Evolutionary conservation across 2,888 invertebrate genomes (phyloP), one percentile per base, ranked within the genome.

Genomic region (Acanthoscelides obtectus): DNA sequence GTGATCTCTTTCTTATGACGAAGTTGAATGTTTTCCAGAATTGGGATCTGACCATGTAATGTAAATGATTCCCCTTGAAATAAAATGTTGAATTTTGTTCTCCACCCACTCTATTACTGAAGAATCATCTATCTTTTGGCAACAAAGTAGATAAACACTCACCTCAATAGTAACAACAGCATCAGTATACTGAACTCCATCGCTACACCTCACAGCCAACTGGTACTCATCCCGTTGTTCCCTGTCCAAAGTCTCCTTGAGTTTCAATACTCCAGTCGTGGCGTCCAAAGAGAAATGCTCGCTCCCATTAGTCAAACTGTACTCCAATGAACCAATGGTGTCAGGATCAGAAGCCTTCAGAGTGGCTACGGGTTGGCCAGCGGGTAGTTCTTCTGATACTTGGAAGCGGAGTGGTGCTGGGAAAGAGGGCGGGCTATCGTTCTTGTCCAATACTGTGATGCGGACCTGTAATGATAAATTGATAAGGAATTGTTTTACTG

Each of bases 381-480:
- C 92, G 64, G 94, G 92, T 73, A 95, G 88, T 83, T 96, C 96
- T 84, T 97, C 96, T 0, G 95, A 95, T 0, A 96, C 92, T 71
- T 90, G 88, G 84, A 92, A 94, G 69, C 89, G 89, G 79, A 92
- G 87, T 20, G 92, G 92, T 63, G 92, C 90, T 75, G 92, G 90
- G 88, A 96, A 95, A 71, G 92, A 90, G 2, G 98, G 98, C n/a
- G 97, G 96, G 81, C 95, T 96, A 88, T 98, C 98, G 85, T 98
- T 98, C 86, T 93, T 94, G 87, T 98, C 98, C 84, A 94, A 85
- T 70, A 97, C 92, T 72, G 90, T 91, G 78, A 97, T 91, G 85
- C 90, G 91, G 79, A 96, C 93, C 96, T 97, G 91, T 22, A 90
- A 90, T 79, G 77, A 83, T 81, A 80, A 85, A 67, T 22, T 22